Percentiles rank a stretch among this genome's conserved stretches.
Evolutionary conservation across 2,888 invertebrate genomes (phyloP).

Genomic region (Hipparchia semele): DNA sequence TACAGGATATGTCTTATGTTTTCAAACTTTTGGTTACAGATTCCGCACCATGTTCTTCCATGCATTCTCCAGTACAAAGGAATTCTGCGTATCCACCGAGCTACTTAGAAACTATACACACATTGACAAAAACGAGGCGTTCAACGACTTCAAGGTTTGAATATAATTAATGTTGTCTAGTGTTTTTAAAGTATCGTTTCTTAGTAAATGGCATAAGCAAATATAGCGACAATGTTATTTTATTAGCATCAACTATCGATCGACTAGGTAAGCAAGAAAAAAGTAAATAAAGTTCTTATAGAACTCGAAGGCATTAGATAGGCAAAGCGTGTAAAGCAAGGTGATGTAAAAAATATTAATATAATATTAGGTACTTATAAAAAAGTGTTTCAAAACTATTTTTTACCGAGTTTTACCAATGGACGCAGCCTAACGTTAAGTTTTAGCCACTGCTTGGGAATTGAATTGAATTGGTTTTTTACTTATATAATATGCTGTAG

Average conservation of each 20-base stretch:
- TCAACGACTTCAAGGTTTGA: conserved; percentile 87
- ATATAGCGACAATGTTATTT: conserved; percentile 25
- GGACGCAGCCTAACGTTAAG: too few relatives aligned
- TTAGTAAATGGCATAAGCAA: conserved; percentile 35
- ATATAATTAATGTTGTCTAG: conserved; percentile 25
- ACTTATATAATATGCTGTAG: too few relatives aligned
- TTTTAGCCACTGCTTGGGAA: too few relatives aligned
- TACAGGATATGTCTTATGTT: not conserved
- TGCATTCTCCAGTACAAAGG: conserved; percentile 90
- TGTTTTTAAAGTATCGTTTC: conserved; percentile 32
- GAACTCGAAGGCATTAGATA: not conserved
- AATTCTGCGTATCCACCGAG: conserved; percentile 90
- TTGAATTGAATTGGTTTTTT: too few relatives aligned
- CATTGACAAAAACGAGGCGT: conserved; percentile 86
- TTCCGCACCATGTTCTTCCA: conserved; percentile 91
- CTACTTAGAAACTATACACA: conserved; percentile 88
- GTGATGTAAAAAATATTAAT: too few relatives aligned
- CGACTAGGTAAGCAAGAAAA: conserved; percentile 19
- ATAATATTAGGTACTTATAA: too few relatives aligned
- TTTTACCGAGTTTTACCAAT: too few relatives aligned
- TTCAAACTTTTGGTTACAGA: conserved; percentile 58
- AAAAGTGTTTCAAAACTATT: too few relatives aligned
- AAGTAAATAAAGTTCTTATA: conserved; percentile 5
- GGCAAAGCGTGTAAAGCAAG: too few relatives aligned
- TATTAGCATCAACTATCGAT: conserved; percentile 21